These are phyloP conservation scores for Pangasius sanitwongsei DNA, from an alignment of 2,797 vertebrate species.

Conservation along the genomic window DNA sequence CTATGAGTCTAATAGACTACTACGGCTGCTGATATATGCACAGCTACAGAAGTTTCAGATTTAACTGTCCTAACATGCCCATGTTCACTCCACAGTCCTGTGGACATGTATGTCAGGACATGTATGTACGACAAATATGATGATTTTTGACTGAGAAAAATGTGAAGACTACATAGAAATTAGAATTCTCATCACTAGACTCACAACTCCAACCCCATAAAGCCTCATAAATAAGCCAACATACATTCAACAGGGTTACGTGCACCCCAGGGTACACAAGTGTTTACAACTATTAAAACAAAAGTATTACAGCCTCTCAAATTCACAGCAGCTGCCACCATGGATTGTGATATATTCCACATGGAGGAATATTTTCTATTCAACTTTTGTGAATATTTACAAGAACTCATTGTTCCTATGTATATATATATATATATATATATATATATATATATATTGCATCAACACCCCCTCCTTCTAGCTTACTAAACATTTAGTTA, in stretches of 20 bases:
- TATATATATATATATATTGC: not conserved
- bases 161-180: not conserved
- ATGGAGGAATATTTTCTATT: not conserved
- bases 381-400: not conserved
- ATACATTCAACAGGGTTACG: not conserved
- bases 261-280: not conserved
- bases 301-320: not conserved
- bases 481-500: not conserved
- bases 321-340: not conserved
- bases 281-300: not conserved
- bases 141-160: not conserved
- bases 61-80: not conserved
- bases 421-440: too few relatives aligned
- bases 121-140: too few relatives aligned
- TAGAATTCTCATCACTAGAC: not conserved
- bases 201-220: not conserved
- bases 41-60: not conserved
- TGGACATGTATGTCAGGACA: not conserved
- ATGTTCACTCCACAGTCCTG: not conserved
- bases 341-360: not conserved
- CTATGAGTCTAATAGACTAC: too few relatives aligned
- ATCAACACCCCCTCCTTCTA: not conserved
- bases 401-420: not conserved
- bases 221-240: not conserved
- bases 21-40: too few relatives aligned